Percentiles rank a stretch among this genome's conserved stretches.
These are phyloP conservation scores for Danaus melanippus DNA, from an alignment of 1,140 invertebrate species.

Conservation along the genomic window DNA sequence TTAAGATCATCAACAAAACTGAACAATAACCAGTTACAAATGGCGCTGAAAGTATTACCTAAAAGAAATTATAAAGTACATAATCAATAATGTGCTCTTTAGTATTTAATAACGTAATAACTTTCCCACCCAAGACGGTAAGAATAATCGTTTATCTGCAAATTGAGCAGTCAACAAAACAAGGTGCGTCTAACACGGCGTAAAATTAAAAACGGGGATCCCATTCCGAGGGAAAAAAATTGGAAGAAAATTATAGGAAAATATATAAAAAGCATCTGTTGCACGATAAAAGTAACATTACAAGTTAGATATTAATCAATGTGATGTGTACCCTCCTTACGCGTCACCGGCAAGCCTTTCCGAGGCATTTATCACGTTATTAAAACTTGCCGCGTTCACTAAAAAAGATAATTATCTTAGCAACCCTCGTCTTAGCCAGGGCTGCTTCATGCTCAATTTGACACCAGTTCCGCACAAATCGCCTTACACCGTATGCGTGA, in stretches of 20 bases:
- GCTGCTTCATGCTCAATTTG: conserved; percentile 29
- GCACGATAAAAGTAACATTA: conserved; percentile 54
- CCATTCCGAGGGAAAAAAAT: conserved; percentile 29
- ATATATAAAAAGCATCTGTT: conserved; percentile 70
- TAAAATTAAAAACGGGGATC: conserved; percentile 60
- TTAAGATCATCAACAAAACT: no score
- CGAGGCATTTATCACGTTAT: conserved; percentile 69
- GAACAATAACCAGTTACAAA: no score
- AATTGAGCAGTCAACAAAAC: conserved; percentile 32
- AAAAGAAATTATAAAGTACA: conserved; percentile 1
- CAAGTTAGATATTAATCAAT: conserved; percentile 64
- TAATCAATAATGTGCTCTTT: conserved; percentile 24
- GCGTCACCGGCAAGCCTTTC: conserved; percentile 67
- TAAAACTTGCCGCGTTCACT: conserved; percentile 59
- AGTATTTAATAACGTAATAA: conserved; percentile 18
- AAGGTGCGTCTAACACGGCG: conserved; percentile 47
- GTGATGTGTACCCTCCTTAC: conserved; percentile 52
- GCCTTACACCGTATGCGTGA: no score
- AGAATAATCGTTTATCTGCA: conserved; percentile 15
- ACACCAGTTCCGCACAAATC: not conserved
- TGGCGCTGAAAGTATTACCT: no score
- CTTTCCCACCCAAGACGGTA: not conserved
- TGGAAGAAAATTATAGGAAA: conserved; percentile 47
- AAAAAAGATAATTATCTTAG: conserved; percentile 73
- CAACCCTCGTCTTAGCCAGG: conserved; percentile 61